phyloP scores from a whole-genome alignment of 2,113 vertebrate genomes.

The Sturnus vulgaris region DNA sequence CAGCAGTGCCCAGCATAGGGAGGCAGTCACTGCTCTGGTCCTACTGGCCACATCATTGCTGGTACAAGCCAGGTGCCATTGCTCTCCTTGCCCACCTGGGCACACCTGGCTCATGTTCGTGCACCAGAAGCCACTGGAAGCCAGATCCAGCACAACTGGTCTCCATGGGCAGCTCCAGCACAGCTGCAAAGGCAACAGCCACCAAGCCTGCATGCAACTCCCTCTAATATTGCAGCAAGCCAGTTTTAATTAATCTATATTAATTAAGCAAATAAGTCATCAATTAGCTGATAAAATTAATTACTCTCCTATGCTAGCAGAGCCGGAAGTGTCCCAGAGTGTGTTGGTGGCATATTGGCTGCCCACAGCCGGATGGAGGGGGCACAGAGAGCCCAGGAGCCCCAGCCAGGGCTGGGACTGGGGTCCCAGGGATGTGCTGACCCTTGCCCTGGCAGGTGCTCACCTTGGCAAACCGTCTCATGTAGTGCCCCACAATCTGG shows the following conservation, averaged over 20 bases:
- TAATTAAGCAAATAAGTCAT: background rate
- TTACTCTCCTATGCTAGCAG: background rate
- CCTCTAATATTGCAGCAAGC: background rate
- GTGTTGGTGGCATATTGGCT: background rate
- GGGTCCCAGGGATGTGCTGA: background rate
- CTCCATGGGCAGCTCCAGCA: background rate
- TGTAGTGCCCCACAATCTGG: constrained; percentile 96
- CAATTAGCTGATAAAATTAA: background rate
- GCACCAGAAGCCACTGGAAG: background rate
- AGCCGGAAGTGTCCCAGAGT: background rate
- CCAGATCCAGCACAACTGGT: background rate
- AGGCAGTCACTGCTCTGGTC: background rate
- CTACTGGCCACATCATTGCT: background rate
- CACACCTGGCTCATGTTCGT: background rate
- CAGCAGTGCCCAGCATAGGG: background rate
- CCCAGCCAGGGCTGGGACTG: fast-evolving
- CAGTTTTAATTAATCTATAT: background rate
- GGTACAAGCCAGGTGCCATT: background rate
- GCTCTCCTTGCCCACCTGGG: background rate
- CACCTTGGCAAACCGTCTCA: constrained; percentile 97
- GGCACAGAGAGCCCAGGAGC: too few species aligned
- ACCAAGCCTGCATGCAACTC: background rate
- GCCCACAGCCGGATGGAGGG: background rate
- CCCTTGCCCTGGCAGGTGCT: background rate
- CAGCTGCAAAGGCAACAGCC: background rate